Evolutionary conservation across 2,113 vertebrate genomes (phyloP), one percentile per base, ranked within the genome.

Genomic region (Cinclus cinclus): DNA sequence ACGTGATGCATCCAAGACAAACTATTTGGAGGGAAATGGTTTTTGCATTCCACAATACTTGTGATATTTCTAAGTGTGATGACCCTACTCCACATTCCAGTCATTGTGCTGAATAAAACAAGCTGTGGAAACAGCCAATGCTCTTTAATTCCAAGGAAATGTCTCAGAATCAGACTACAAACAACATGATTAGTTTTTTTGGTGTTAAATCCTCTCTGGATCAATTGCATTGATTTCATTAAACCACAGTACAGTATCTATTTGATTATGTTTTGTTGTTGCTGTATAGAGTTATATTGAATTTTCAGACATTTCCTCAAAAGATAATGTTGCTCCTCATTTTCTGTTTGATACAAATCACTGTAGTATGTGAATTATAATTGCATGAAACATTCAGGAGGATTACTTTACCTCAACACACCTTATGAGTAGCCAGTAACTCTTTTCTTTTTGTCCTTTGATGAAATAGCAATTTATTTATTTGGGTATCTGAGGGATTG

Each of bases 401-500:
- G 63, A 83, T 83, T 82, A 7, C 31, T 94, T 90, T 90, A 90
- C 37, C 47, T 90, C 78, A 91, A 67, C 67, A 55, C 47, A 27
- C 22, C 58, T 87, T n/a, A 2, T 28, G 77, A 87, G 65, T 64
- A 74, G 41, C 41, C 44, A 85, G 82, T 83, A 73, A 86, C 20
- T 73, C 46, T 56, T 39, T 84, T 82, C 16, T 63, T 92, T 68
- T 53, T 73, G 44, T 68, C 60, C 20, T 83, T 77, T 68, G 69
- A 83, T 73, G 80, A 91, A 84, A 91, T 35, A 83, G 55, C 62
- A 62, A 69, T 83, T 62, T 62, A 75, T 53, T 82, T 83, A n/a
- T 69, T 83, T 68, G 39, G 20, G 20, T 68, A 8, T 91, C 62
- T 33, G 68, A 83, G n/a, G 25, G 25, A 83, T 35, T 68, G 74